Percentiles rank a stretch among this genome's conserved stretches.
These are phyloP conservation scores for Stenurella melanura DNA, from an alignment of 2,888 invertebrate genomes.

Conservation along the genomic window DNA sequence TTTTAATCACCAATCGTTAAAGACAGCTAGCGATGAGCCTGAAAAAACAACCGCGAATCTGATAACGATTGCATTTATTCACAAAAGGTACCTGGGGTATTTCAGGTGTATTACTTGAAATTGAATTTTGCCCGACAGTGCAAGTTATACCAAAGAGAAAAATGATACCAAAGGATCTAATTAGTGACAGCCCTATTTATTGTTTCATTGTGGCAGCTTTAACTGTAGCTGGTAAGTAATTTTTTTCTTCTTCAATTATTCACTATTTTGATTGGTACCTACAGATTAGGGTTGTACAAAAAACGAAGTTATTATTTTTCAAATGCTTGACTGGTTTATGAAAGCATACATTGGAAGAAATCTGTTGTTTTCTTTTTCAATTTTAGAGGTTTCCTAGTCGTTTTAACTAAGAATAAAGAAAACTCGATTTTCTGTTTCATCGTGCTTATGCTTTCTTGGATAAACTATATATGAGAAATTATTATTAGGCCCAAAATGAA, in stretches of 20 bases:
- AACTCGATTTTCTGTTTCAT: no score
- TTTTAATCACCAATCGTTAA: not conserved
- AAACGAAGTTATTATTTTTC: no score
- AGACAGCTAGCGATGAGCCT: not conserved
- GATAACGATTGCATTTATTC: not conserved
- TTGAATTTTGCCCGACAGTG: not conserved
- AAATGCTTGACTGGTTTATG: no score
- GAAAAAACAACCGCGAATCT: not conserved
- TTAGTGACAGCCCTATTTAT: conserved; percentile 12
- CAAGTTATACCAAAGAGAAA: conserved; percentile 18
- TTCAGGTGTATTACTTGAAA: not conserved
- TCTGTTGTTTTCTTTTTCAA: no score
- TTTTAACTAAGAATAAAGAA: no score
- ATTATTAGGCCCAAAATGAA: no score
- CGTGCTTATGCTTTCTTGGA: no score
- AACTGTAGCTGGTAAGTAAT: conserved; percentile 6
- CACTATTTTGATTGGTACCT: not conserved
- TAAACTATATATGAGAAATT: no score
- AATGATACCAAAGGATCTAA: conserved; percentile 2
- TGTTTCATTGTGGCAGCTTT: not conserved
- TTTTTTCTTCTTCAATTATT: not conserved
- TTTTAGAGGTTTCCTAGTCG: no score
- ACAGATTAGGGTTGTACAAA: no score
- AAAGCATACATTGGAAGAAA: no score
- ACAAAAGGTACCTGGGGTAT: not conserved